Base-by-base conservation (phyloP, 1,140 invertebrate genomes). In the Drosophila pectinifera region DNA sequence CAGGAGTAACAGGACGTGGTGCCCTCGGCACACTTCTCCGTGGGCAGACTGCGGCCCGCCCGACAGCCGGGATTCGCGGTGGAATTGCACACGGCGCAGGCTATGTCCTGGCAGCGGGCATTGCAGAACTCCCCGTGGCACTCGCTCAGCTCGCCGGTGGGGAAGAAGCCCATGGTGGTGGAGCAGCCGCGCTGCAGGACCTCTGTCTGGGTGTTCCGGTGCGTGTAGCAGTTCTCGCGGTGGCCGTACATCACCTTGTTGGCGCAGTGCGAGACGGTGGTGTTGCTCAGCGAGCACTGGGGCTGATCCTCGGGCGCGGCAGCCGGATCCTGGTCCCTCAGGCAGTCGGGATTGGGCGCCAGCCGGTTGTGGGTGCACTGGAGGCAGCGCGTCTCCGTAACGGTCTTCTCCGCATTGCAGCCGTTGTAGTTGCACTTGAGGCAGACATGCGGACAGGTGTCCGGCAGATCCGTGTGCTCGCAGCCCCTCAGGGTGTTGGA, bases 361-460 rank as follows among this genome's bases (percentile, higher is more conserved):
- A 65, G 16, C 0, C 63, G 59, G 34, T 64, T 79, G 39, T 78
- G 75, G 4, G 58, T 78, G 62, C 89, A 91, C 42, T 84, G 65
- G 0, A 91, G 56, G 16, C 90, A 91, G 11, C 49, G 80, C 7
- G 62, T 56, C 26, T 91, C 76, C 38, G 22, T 73, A 22, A 91
- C 69, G 0, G 81, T 91, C 3, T 36, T 45, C 51, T 91, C 80
- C 6, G 48, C 53, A 36, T 91, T 91, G 53, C 90, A 91, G 5
- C 85, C 90, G 26, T 90, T 88, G 48, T 80, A 84, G 62, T 91
- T 90, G 80, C 90, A 91, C 63, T 91, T 91, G 20, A 90, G 68
- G 62, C 90, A 91, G 2, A 90, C 73, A 16, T 91, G 80, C 8
- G 90, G 82, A 51, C 90, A 91, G 10, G 45, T 67, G 0, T 2